Base-by-base conservation (phyloP, 2,113 vertebrate genomes). In the Calyptomena viridis region DNA sequence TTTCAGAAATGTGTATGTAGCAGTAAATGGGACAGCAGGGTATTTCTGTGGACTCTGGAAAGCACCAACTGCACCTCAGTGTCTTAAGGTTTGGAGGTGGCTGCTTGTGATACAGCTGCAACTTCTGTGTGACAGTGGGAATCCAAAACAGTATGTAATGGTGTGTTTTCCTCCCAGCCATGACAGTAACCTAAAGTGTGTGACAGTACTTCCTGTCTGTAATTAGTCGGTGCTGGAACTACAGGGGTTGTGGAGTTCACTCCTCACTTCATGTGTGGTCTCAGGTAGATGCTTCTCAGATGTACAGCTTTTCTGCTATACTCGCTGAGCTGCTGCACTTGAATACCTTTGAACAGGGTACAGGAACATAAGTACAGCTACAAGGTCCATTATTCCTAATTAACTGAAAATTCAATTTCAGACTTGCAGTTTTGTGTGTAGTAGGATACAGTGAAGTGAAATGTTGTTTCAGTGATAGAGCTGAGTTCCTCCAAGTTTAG, bases 41-140 rank as follows among this genome's bases (percentile, higher is more conserved):
- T 47, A 0, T 9, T 42, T 21, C 5, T 63, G 23, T 53, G 19
- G 18, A 24, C 5, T 49, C 27, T 8, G 28, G 31, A 66, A 50
- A 55, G 33, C 5, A 17, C 13, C 5, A 46, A 1, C 2, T 28
- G 12, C 3, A 2, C 1, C 18, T 10, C 0, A 7, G 18, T 1
- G 11, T 14, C 9, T 58, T 1, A 2, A 35, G 47, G 5, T 5
- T 2, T 2, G 14, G 63, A 63, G 33, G 14, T 71, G 66, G 11
- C 22, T 53, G 8, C n/a, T 44, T 39, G 12, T 55, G 19, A 3
- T 28, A 6, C 8, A 64, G 27, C 46, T 85, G 27, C 4, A 46
- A 0, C 4, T 40, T 7, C 9, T 17, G 11, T 18, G 12, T 28
- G 47, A 19, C 5, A 28, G 9, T 16, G 42, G 11, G 2, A 5